These are phyloP conservation scores for Neotoma lepida DNA, from an alignment of 2,113 vertebrate species.

Conservation along the genomic window DNA sequence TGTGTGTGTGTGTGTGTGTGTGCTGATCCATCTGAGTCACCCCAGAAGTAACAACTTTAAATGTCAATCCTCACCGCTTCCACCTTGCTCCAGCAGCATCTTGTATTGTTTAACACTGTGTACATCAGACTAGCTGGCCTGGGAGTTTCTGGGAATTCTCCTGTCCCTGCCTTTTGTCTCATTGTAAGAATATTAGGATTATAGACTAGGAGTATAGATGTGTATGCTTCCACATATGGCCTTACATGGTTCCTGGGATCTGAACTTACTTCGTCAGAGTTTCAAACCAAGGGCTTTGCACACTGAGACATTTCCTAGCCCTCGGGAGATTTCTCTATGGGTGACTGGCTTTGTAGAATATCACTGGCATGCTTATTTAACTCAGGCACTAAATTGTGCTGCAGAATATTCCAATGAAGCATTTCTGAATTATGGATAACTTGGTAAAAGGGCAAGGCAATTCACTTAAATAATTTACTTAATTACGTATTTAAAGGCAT, in stretches of 20 bases:
- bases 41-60: not conserved
- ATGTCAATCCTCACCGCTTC: not conserved
- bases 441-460: not conserved
- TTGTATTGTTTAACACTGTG: not conserved
- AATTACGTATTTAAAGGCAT: constrained; percentile 12
- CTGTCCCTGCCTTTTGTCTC: not conserved
- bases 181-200: not conserved
- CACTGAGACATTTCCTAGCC: not conserved
- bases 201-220: too few relatives aligned
- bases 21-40: not conserved
- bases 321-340: not conserved
- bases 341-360: not conserved
- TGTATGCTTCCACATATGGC: not conserved
- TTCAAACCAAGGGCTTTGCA: not conserved
- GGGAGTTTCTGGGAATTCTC: not conserved
- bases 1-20: not conserved
- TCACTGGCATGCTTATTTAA: not conserved
- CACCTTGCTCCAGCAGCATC: not conserved
- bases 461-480: not conserved
- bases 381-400: not conserved
- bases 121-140: not conserved
- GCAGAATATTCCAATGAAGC: not conserved
- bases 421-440: constrained; percentile 20
- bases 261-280: not conserved
- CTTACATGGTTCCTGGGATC: not conserved